These are phyloP conservation scores for Pseudanteris insignis DNA, from an alignment of 2,888 invertebrate genomes.

Conservation along the genomic window DNA sequence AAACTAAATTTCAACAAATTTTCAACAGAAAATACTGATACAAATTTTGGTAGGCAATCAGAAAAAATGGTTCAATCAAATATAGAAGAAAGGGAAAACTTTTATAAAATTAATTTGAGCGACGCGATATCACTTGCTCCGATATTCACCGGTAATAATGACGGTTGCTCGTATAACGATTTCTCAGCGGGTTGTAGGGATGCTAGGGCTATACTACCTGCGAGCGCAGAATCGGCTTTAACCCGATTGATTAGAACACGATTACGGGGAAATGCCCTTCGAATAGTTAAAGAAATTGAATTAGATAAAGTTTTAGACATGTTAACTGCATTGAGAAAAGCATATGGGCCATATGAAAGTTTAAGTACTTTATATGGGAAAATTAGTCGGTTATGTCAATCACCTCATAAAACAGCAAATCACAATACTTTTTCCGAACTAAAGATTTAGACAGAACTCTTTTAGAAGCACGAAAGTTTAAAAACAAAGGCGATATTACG, in stretches of 20 bases:
- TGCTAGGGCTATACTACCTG: slow-evolving; percentile 1
- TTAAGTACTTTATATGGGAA: not conserved
- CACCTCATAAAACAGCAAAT: too few species aligned
- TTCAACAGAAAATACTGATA: too few species aligned
- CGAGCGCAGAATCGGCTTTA: not conserved
- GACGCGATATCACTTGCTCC: slow-evolving; percentile 6
- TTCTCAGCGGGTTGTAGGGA: slow-evolving; percentile 11
- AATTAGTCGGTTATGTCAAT: not conserved
- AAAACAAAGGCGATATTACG: not conserved
- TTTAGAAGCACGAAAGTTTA: not conserved
- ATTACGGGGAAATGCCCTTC: not conserved
- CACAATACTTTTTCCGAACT: not conserved
- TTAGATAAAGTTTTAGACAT: not conserved
- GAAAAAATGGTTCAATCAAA: too few species aligned
- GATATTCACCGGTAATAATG: not conserved
- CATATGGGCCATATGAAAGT: not conserved
- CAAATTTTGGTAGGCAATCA: too few species aligned
- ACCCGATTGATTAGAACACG: not conserved
- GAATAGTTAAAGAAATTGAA: not conserved
- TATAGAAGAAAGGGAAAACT: too few species aligned
- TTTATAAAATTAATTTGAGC: not conserved
- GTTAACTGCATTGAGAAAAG: not conserved
- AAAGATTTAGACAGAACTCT: not conserved
- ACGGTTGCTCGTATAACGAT: not conserved
- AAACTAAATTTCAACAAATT: too few species aligned